phyloP scores from a whole-genome alignment of 2,888 invertebrate species.

The Sinelater perroti region DNA sequence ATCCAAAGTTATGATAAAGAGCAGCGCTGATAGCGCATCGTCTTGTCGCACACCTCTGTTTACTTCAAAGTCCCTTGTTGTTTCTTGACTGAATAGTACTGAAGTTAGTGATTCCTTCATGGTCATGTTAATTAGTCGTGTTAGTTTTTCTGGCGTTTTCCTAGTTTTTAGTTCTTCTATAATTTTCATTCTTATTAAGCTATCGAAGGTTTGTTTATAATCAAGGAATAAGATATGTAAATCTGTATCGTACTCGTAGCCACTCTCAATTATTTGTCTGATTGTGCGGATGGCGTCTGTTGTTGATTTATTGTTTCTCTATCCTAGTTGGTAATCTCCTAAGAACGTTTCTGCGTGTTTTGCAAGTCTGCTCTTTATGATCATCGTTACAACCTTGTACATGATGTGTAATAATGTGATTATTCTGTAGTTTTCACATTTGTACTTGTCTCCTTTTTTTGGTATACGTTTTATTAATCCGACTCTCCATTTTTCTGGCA shows the following conservation, averaged over 20 bases:
- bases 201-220: no score
- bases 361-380: not conserved
- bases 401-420: not conserved
- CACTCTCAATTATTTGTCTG: not conserved
- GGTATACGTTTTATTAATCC: not conserved
- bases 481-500: not conserved
- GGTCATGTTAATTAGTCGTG: not conserved
- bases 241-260: not conserved
- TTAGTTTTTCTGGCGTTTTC: not conserved
- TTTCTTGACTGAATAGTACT: no score
- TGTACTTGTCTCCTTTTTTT: not conserved
- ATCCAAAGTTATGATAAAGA: not conserved
- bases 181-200: no score
- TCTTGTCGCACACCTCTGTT: not conserved
- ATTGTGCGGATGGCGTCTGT: slow-evolving; percentile 1
- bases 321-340: slow-evolving; percentile 7
- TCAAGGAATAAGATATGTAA: slow-evolving; percentile 2
- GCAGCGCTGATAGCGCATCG: not conserved
- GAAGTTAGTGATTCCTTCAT: no score
- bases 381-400: not conserved
- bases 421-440: not conserved
- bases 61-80: no score
- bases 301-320: not conserved
- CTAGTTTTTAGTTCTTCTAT: not conserved
- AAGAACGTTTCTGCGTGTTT: not conserved